Conservation (phyloP, 35 echinoderm and acorn worm species). For the Hemicentrotus pulcherrimus region DNA sequence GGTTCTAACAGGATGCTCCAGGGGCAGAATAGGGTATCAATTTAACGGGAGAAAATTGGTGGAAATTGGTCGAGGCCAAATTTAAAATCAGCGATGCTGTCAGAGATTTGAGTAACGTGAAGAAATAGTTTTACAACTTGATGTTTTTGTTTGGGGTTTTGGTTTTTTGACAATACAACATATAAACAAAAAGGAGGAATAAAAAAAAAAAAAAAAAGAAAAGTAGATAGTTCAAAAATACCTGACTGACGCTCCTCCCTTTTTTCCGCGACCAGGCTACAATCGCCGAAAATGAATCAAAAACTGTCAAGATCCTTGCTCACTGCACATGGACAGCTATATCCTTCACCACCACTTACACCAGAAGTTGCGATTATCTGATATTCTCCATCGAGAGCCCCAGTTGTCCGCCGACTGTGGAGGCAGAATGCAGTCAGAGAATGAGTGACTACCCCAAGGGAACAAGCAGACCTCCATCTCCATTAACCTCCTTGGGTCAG, state of each 20-base stretch:
- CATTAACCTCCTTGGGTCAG: not conserved
- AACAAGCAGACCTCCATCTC: not conserved
- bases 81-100: no score
- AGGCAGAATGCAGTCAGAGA: not conserved
- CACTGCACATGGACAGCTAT: not conserved
- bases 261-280: not conserved
- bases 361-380: not conserved
- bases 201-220: no score
- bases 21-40: not conserved
- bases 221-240: not conserved
- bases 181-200: no score
- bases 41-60: no score
- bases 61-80: no score
- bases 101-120: not conserved
- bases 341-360: constrained; percentile 19
- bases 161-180: no score
- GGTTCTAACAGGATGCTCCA: not conserved
- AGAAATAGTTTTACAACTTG: not conserved
- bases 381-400: not conserved
- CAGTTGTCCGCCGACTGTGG: constrained; percentile 11
- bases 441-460: not conserved
- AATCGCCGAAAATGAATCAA: constrained; percentile 15
- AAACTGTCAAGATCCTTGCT: not conserved
- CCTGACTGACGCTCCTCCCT: constrained; percentile 10
- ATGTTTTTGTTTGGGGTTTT: no score